Base-by-base conservation (phyloP, 2,113 vertebrate species). In the Salminus brasiliensis region DNA sequence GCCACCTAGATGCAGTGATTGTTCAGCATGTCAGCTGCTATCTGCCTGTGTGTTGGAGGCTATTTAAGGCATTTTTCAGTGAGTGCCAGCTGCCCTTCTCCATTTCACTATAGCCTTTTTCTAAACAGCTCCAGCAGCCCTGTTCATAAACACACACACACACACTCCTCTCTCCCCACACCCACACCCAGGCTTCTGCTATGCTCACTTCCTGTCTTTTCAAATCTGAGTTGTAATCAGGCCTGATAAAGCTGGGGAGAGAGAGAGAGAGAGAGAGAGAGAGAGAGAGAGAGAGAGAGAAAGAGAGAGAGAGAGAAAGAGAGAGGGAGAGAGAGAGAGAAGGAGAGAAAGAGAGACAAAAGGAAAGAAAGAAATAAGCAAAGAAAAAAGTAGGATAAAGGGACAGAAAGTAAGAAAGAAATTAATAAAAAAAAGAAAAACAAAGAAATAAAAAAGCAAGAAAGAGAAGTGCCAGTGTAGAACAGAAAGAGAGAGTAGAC, bases 1-100 rank as follows among this genome's bases (percentile, higher is more conserved):
- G 55, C 82, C 83, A 83, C 78, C 83, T 83, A 87, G 81, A 86
- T 69, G 62, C 77, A 86, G 72, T 74, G 76, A 82, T 85, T 83
- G 69, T 84, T 84, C 72, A 74, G 77, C 41, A 81, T 79, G 82
- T 82, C 74, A 84, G 83, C 79, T 84, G 86, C 76, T 83, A 82
- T 82, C 77, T 78, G 57, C 43, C 72, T 70, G 41, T 85, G 81
- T 59, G 76, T 85, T 81, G 47, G 30, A 67, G 23, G 63, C 83
- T 67, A 81, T 81, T 84, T 88, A 59, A 66, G 36, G 69, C 82
- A 63, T 80, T 55, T 83, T 81, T 85, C 73, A 81, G 21, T 32
- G 52, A 65, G 76, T 83, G 66, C 70, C 81, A 84, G 76, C 68
- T 87, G 78, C 74, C 76, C 30, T 53, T 70, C 43, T 57, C 41